These are phyloP conservation scores for Bambusicola thoracicus DNA, from an alignment of 2,113 vertebrate genomes.

Conservation along the genomic window DNA sequence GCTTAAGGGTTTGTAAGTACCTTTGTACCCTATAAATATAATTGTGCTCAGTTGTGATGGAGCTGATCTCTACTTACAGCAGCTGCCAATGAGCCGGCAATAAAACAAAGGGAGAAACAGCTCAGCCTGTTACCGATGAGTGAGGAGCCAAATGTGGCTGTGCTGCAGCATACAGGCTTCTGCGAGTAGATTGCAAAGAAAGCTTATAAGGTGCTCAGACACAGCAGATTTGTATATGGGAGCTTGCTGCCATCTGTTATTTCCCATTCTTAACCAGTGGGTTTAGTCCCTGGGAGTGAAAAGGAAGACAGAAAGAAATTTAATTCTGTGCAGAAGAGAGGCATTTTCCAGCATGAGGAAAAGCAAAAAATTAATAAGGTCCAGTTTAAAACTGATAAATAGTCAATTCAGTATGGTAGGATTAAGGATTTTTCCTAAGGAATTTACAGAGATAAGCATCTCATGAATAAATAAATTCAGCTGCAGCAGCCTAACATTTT, in stretches of 20 bases:
- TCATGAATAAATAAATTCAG: constrained; percentile 83
- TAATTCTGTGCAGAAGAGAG: constrained; percentile 6
- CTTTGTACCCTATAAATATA: constrained; percentile 42
- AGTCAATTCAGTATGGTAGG: constrained; percentile 74
- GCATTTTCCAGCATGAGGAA: constrained; percentile 43
- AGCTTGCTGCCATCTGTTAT: constrained; percentile 53
- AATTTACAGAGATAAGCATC: constrained; percentile 78
- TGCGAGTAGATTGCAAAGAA: constrained; percentile 28
- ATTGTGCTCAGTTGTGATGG: constrained; percentile 34
- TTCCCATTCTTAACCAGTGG: constrained; percentile 49
- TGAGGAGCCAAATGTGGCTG: constrained; percentile 53
- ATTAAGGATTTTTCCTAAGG: constrained; percentile 79
- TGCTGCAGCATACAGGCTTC: constrained; percentile 19
- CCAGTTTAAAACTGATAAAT: constrained; percentile 81
- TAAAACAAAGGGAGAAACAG: constrained; percentile 69
- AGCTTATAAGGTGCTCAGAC: constrained; percentile 4
- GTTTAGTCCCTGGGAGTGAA: constrained; percentile 37
- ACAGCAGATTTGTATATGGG: constrained; percentile 14
- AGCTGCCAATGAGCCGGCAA: constrained; percentile 50
- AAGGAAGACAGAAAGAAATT: constrained; percentile 46
- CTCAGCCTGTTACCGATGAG: constrained; percentile 52
- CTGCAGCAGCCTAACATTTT: constrained; percentile 66
- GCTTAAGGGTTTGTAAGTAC: constrained; percentile 45
- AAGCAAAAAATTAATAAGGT: constrained; percentile 76
- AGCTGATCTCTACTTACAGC: constrained; percentile 54